These are phyloP conservation scores for Lordiphosa fenestrarum DNA, from an alignment of 2,888 invertebrate species.

Conservation along the genomic window DNA sequence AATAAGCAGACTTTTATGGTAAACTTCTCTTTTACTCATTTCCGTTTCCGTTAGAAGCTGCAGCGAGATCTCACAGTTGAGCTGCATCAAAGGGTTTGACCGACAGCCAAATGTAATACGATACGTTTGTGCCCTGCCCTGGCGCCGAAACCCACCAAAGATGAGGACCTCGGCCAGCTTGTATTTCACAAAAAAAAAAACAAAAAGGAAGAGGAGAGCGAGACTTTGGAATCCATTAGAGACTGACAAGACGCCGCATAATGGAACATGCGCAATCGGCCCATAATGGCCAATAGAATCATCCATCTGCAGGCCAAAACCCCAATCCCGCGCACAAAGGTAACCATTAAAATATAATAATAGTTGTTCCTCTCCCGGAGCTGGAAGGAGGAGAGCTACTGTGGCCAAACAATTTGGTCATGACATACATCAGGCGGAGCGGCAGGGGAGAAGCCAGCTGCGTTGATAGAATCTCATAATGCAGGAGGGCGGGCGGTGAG, in stretches of 20 bases:
- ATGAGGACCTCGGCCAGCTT: slow-evolving; percentile 44
- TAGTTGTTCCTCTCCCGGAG: slow-evolving; percentile 50
- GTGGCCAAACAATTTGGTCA: slow-evolving; percentile 62
- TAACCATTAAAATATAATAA: slow-evolving; percentile 74
- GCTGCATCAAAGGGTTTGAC: slow-evolving; percentile 16
- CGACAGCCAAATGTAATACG: slow-evolving; percentile 56
- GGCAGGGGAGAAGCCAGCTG: slow-evolving; percentile 16
- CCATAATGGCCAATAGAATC: slow-evolving; percentile 64
- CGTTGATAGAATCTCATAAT: slow-evolving; percentile 73
- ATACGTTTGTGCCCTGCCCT: slow-evolving; percentile 55
- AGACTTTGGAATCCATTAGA: slow-evolving; percentile 57
- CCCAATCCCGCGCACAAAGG: slow-evolving; percentile 61
- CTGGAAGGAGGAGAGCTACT: slow-evolving; percentile 33
- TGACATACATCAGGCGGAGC: slow-evolving; percentile 46
- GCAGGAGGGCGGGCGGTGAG: slow-evolving; percentile 17
- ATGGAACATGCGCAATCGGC: slow-evolving; percentile 62
- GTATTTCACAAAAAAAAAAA: slow-evolving; percentile 44
- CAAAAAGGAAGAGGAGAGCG: slow-evolving; percentile 8
- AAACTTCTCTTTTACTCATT: slow-evolving; percentile 42
- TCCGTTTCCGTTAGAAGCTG: slow-evolving; percentile 59
- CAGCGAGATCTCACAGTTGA: slow-evolving; percentile 12
- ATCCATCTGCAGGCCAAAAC: slow-evolving; percentile 27
- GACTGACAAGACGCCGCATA: slow-evolving; percentile 59
- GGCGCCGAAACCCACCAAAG: slow-evolving; percentile 54
- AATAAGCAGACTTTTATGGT: slow-evolving; percentile 46